phyloP scores from a whole-genome alignment of 2,113 vertebrate genomes.

The Toxotes jaculatrix region DNA sequence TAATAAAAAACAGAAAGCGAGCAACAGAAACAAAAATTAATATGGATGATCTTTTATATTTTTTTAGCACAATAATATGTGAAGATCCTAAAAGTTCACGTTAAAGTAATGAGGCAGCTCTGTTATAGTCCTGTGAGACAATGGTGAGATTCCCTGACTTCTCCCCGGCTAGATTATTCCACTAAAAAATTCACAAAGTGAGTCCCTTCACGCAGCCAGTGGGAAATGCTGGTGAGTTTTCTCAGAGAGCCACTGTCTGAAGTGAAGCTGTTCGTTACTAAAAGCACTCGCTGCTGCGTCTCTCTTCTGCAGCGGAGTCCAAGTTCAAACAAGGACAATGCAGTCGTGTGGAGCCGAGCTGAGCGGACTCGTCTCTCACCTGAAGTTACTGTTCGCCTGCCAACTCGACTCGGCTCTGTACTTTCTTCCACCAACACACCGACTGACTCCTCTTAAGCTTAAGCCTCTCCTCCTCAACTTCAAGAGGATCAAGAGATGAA shows the following conservation, averaged over 20 bases:
- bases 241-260: neutral
- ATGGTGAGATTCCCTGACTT: neutral
- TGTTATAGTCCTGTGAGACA: neutral
- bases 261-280: neutral
- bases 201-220: too few relatives aligned
- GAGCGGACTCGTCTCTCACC: slow-evolving; percentile 26
- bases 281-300: neutral
- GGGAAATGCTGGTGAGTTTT: neutral
- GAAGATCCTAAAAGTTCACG: neutral
- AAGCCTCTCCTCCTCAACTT: slow-evolving; percentile 20
- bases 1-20: too few relatives aligned
- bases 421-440: neutral
- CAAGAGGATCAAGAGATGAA: slow-evolving; percentile 35
- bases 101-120: neutral
- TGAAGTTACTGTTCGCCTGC: neutral
- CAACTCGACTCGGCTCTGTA: neutral
- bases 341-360: neutral
- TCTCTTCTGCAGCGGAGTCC: neutral
- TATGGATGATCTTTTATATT: too few relatives aligned
- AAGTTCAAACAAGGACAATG: slow-evolving; percentile 39
- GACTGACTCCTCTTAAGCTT: neutral
- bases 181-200: neutral
- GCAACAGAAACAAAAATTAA: too few relatives aligned
- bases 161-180: neutral
- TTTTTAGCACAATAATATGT: too few relatives aligned